Evolutionary conservation across 2,113 vertebrate genomes (phyloP), one percentile per base, ranked within the genome.

Genomic region (Laterallus jamaicensis): DNA sequence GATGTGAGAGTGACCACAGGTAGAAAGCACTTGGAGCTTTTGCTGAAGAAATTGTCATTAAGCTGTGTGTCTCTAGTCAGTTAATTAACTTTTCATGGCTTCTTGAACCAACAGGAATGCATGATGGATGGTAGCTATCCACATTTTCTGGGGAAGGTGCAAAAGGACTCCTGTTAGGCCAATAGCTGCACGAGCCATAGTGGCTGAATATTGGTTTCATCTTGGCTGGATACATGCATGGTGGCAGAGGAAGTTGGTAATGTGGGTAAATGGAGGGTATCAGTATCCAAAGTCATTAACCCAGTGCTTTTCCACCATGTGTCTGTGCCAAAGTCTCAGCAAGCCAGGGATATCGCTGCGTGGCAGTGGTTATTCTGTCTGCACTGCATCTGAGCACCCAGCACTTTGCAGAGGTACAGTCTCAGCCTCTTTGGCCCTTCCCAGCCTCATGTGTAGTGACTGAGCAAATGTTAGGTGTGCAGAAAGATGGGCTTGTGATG

Each of bases 241-340:
- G 11, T 52, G n/a, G 9, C 39, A 67, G 66, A 74, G 56, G 11
- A 91, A 14, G 26, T 8, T 62, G 20, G 6, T 60, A 35, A 15
- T 60, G 28, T 50, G 49, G 10, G 5, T 62, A 4, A 66, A 16
- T 15, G 17, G 44, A 81, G 60, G 67, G 4, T 17, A 29, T 26
- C 13, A 17, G 17, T 71, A 42, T 47, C 12, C 18, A 11, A 35
- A 85, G 29, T 69, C 25, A 22, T 24, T 0, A 5, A 3, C 13
- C 7, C 1, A 16, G 2, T 44, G 62, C 14, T 88, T 37, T 82
- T 85, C 8, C 6, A 44, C 50, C 0, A 0, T 29, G 16, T 73
- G 12, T 29, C 77, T 15, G 10, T 44, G 24, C 40, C 12, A n/a
- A 70, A 88, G 32, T 21, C 10, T 52, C 20, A 18, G 47, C n/a